Conservation (phyloP, 2,797 vertebrate genomes). For the Danio albolineatus region DNA sequence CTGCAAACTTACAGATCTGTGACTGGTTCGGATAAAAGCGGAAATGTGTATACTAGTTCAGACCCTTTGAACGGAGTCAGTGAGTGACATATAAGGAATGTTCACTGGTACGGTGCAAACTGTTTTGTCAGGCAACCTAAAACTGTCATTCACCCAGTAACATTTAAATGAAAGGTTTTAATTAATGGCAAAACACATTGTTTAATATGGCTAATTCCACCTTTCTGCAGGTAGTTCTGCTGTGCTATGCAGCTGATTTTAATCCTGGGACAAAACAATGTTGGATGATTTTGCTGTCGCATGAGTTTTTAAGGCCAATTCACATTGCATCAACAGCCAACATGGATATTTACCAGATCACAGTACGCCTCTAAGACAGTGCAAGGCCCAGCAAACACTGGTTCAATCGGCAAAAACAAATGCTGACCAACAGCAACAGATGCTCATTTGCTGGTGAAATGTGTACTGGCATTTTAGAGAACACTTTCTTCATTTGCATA, state of each 20-base stretch:
- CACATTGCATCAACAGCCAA: too few relatives aligned
- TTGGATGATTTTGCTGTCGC: neutral
- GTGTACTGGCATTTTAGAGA: neutral
- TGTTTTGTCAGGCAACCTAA: neutral
- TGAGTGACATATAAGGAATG: neutral
- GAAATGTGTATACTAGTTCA: constrained; percentile 6
- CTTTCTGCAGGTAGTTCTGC: neutral
- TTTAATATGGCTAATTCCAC: neutral
- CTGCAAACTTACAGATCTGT: constrained; percentile 57
- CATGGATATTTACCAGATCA: too few relatives aligned
- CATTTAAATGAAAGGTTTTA: neutral
- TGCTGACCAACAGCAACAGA: too few relatives aligned
- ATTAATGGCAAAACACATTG: neutral
- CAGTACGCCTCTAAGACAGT: too few relatives aligned
- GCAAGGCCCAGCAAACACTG: too few relatives aligned
- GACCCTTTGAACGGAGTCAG: neutral
- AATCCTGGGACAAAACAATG: neutral
- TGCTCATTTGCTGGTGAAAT: too few relatives aligned
- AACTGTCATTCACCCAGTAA: neutral
- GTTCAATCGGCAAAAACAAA: too few relatives aligned
- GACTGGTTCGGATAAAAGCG: constrained; percentile 27
- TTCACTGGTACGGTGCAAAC: neutral
- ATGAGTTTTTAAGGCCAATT: neutral
- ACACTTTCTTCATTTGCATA: neutral
- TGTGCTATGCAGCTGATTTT: neutral